Evolutionary conservation across 1,140 invertebrate genomes (phyloP).

Genomic region (Aethina tumida): DNA sequence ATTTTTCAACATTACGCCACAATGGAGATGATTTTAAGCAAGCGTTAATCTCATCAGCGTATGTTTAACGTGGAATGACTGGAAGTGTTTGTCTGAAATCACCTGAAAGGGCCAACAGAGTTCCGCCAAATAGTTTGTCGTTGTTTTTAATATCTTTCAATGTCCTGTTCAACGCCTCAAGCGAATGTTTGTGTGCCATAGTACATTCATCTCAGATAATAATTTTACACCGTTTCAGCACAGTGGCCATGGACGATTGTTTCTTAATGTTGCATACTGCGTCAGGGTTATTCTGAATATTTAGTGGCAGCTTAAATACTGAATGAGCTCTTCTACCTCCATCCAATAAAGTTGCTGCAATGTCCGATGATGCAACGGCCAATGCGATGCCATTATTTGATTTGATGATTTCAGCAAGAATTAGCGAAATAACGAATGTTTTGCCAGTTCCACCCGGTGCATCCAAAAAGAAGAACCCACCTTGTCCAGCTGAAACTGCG

Average conservation of each 20-base stretch:
- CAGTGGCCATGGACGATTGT: constrained; percentile 22
- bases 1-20: constrained; percentile 32
- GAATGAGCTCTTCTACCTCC: constrained; percentile 34
- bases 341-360: constrained; percentile 31
- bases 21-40: constrained; percentile 37
- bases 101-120: constrained; percentile 13
- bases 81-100: constrained; percentile 26
- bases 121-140: too few species aligned
- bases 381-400: constrained; percentile 27
- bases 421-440: constrained; percentile 27
- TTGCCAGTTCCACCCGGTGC: constrained; percentile 29
- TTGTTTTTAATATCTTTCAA: constrained; percentile 19
- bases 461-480: constrained; percentile 23
- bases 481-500: too few species aligned
- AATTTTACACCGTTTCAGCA: constrained; percentile 7
- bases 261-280: constrained; percentile 22
- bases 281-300: constrained; percentile 10
- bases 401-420: constrained; percentile 23
- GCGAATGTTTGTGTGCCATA: constrained; percentile 18
- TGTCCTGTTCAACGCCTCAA: constrained; percentile 17
- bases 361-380: constrained; percentile 25
- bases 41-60: constrained; percentile 36
- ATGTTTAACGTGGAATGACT: constrained; percentile 33
- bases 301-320: constrained; percentile 31
- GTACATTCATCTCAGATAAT: constrained; percentile 22